phyloP scores from a whole-genome alignment of 2,888 invertebrate species.

The Kuschelorhynchus macadamiae region DNA sequence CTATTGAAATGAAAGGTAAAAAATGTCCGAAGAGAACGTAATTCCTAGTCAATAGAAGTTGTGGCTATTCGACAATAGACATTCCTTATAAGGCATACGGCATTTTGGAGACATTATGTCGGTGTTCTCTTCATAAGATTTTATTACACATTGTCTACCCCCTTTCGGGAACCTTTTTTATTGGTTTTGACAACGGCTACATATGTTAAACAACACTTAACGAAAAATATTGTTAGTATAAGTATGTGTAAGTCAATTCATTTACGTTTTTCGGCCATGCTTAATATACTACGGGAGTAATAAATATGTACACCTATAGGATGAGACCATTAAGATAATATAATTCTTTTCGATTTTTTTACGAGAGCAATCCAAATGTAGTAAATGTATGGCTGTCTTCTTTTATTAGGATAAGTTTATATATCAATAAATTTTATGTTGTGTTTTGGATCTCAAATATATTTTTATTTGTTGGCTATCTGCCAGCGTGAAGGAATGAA shows the following conservation, averaged over 20 bases:
- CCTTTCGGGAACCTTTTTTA: constrained; percentile 45
- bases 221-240: constrained; percentile 40
- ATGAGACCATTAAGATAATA: constrained; percentile 30
- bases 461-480: too few species aligned
- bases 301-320: constrained; percentile 36
- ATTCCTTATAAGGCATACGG: constrained; percentile 45
- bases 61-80: constrained; percentile 44
- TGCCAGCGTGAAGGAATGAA: too few species aligned
- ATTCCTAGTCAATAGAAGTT: constrained; percentile 42
- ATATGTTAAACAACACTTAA: constrained; percentile 46
- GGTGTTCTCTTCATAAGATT: constrained; percentile 47
- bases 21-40: constrained; percentile 28
- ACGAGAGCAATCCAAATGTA: too few species aligned
- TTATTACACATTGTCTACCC: constrained; percentile 47
- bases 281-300: constrained; percentile 35
- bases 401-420: too few species aligned
- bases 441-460: too few species aligned
- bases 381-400: too few species aligned
- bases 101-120: constrained; percentile 42
- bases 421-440: too few species aligned
- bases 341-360: not conserved
- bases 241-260: constrained; percentile 40
- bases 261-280: constrained; percentile 33
- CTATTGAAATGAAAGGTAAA: constrained; percentile 32
- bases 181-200: constrained; percentile 44